These are phyloP conservation scores for Polypterus senegalus DNA, from an alignment of 2,113 vertebrate genomes.

Conservation along the genomic window DNA sequence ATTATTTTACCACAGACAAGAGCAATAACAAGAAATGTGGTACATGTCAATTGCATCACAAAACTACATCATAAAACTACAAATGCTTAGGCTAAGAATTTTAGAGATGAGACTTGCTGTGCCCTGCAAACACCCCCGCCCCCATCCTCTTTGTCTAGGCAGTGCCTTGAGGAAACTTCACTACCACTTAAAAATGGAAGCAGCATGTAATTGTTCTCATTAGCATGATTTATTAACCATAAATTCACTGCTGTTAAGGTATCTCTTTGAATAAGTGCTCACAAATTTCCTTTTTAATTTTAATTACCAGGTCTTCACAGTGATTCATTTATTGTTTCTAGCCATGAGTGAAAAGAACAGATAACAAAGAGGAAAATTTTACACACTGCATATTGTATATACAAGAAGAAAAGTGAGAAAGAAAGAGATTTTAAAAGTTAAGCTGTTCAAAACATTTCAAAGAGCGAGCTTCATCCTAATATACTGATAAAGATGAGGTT, in stretches of 20 bases:
- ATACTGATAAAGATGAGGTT: too few species aligned
- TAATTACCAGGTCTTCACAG: conserved; percentile 49
- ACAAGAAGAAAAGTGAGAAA: too few species aligned
- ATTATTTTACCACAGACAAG: too few species aligned
- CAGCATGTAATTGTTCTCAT: conserved; percentile 42
- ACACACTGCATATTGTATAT: too few species aligned
- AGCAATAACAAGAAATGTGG: conserved; percentile 17
- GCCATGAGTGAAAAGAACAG: conserved; percentile 26
- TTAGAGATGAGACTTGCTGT: conserved; percentile 28
- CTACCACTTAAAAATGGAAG: conserved; percentile 23
- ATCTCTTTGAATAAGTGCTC: conserved; percentile 30
- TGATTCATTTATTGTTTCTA: conserved; percentile 38
- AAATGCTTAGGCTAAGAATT: conserved; percentile 20
- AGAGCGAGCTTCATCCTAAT: too few species aligned
- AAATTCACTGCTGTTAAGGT: conserved; percentile 29
- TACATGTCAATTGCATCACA: conserved; percentile 9
- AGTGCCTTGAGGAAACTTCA: conserved; percentile 16
- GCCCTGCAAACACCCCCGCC: conserved; percentile 17
- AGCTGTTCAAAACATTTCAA: too few species aligned
- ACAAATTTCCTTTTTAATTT: conserved; percentile 52
- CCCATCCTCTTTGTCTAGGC: conserved; percentile 23
- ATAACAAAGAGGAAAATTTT: conserved; percentile 7
- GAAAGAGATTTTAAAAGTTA: too few species aligned
- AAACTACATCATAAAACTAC: conserved; percentile 10
- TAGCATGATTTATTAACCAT: conserved; percentile 45